phyloP scores from a whole-genome alignment of 2,888 invertebrate genomes.

The Drosophila acutilabella region DNA sequence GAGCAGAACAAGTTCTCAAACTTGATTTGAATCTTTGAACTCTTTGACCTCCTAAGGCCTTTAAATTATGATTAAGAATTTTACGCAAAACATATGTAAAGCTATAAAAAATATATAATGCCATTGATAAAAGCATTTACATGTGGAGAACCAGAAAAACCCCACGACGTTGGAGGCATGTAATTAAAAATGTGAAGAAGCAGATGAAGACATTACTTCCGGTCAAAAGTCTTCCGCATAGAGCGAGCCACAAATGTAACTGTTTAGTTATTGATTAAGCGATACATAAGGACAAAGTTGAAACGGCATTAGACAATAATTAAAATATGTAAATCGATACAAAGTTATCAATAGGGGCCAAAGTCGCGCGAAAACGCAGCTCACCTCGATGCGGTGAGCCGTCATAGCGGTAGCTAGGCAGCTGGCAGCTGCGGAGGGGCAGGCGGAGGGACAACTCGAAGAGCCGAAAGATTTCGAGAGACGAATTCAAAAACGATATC shows the following conservation, averaged over 20 bases:
- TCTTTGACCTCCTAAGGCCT: conserved; percentile 26
- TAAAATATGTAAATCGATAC: conserved; percentile 73
- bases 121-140: conserved; percentile 28
- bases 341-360: conserved; percentile 68
- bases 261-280: conserved; percentile 50
- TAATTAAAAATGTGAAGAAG: conserved; percentile 24
- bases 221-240: conserved; percentile 59
- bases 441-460: conserved; percentile 15
- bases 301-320: conserved; percentile 45
- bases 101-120: not conserved
- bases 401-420: not conserved
- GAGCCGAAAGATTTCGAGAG: conserved; percentile 8
- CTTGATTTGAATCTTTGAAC: conserved; percentile 14
- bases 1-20: conserved; percentile 41
- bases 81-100: too few relatives aligned
- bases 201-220: conserved; percentile 23
- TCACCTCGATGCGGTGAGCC: conserved; percentile 44
- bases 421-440: not conserved
- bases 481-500: conserved; percentile 24
- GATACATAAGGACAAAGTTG: conserved; percentile 17
- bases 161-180: conserved; percentile 8
- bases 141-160: conserved; percentile 18
- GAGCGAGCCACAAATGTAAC: conserved; percentile 55
- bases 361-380: conserved; percentile 67
- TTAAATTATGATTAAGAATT: conserved; percentile 27